Conservation (phyloP, 2,888 invertebrate species). For the Epinotia brunnichana region DNA sequence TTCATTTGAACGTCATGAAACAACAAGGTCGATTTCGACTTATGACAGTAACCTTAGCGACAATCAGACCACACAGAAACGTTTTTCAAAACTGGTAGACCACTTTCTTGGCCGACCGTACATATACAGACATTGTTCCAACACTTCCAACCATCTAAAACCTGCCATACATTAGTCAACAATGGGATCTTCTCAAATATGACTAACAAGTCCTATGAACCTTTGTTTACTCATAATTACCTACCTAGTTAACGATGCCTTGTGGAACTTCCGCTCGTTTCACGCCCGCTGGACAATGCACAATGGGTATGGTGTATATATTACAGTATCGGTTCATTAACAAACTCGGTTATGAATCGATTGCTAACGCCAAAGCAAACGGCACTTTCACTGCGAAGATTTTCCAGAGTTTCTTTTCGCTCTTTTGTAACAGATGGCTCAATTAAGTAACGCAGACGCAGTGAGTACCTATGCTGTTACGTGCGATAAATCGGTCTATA, state of each 20-base stretch:
- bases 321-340: slow-evolving; percentile 16
- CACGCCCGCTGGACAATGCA: slow-evolving; percentile 25
- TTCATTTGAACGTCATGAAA: no score
- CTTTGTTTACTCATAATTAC: slow-evolving; percentile 31
- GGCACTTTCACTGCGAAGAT: slow-evolving; percentile 5
- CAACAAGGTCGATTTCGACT: no score
- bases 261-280: slow-evolving; percentile 29
- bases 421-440: not conserved
- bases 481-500: no score
- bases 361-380: slow-evolving; percentile 11
- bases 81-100: no score
- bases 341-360: slow-evolving; percentile 20
- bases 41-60: no score
- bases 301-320: slow-evolving; percentile 21
- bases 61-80: no score
- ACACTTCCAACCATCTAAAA: slow-evolving; percentile 5
- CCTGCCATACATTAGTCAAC: slow-evolving; percentile 23
- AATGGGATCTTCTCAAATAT: slow-evolving; percentile 29
- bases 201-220: slow-evolving; percentile 1
- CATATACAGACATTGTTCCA: slow-evolving; percentile 4
- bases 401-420: not conserved
- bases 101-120: no score
- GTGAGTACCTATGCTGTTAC: no score
- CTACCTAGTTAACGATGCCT: slow-evolving; percentile 22
- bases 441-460: no score